Percentiles rank a stretch among this genome's conserved stretches.
Evolutionary conservation across 2,888 invertebrate genomes (phyloP).

Genomic region (Hydrotaea cyrtoneurina): DNA sequence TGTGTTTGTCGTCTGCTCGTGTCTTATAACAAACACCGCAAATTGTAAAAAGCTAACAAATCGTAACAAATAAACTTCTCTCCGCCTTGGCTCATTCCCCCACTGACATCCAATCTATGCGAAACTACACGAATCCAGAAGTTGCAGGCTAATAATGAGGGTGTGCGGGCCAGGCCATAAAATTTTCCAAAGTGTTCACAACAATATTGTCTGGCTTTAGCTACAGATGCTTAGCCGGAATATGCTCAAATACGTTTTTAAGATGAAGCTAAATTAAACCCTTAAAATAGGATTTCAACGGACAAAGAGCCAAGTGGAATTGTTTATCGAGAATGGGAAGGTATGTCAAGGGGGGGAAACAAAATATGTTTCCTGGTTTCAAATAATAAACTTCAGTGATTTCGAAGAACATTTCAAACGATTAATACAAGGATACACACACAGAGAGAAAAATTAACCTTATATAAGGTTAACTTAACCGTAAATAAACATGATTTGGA

Average conservation of each 20-base stretch:
- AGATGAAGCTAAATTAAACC: conserved; percentile 63
- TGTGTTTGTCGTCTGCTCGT: conserved; percentile 29
- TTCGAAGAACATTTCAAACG: too few relatives aligned
- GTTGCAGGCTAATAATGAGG: conserved; percentile 55
- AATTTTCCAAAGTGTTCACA: not conserved
- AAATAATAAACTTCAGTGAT: too few relatives aligned
- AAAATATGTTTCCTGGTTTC: too few relatives aligned
- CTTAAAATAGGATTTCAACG: conserved; percentile 52
- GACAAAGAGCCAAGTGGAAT: not conserved
- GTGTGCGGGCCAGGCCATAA: conserved; percentile 11
- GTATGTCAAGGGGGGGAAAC: not conserved
- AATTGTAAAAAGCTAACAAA: conserved; percentile 47
- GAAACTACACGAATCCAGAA: conserved; percentile 11
- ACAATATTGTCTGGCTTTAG: conserved; percentile 23
- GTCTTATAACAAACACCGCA: conserved; percentile 55
- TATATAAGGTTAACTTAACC: too few relatives aligned
- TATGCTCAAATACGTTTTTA: conserved; percentile 47
- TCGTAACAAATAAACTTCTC: conserved; percentile 47
- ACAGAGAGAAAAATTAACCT: too few relatives aligned
- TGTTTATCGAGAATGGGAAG: not conserved
- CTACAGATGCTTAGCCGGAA: conserved; percentile 49
- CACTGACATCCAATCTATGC: too few relatives aligned
- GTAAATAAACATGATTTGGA: too few relatives aligned
- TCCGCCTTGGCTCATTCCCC: not conserved
- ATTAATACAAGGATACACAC: not conserved